Conservation (phyloP, 2,113 vertebrate genomes). For the Scortum barcoo region DNA sequence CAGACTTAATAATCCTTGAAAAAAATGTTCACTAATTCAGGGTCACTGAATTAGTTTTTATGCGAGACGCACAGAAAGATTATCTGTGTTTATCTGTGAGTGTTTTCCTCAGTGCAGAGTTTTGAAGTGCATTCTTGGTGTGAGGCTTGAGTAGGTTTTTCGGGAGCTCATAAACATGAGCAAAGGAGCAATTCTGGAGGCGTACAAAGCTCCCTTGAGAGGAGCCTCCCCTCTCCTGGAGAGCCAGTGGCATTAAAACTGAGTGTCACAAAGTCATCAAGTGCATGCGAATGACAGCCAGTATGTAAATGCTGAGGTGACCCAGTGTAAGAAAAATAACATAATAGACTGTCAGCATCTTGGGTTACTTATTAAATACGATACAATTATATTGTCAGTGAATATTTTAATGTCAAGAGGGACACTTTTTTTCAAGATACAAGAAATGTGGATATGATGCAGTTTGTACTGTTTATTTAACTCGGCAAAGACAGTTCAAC, state of each 20-base stretch:
- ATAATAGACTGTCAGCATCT: not conserved
- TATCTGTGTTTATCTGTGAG: no score
- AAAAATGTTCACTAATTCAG: not conserved
- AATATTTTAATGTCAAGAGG: not conserved
- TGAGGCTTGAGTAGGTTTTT: not conserved
- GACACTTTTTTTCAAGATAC: not conserved
- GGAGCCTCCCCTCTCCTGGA: constrained; percentile 76
- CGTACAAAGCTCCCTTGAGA: constrained; percentile 47
- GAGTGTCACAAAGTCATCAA: not conserved
- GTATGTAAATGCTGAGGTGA: not conserved
- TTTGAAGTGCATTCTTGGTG: not conserved
- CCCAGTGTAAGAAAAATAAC: no score
- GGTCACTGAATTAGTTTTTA: not conserved
- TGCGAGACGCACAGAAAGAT: not conserved
- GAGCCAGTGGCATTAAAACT: constrained; percentile 31
- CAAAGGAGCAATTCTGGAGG: constrained; percentile 10
- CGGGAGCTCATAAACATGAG: constrained; percentile 3
- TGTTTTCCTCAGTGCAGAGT: not conserved
- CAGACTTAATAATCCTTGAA: not conserved
- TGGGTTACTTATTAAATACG: not conserved
- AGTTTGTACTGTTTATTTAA: not conserved
- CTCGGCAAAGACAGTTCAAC: not conserved
- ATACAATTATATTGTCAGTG: no score
- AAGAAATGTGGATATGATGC: not conserved
- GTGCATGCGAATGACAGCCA: constrained; percentile 2